Conservation (phyloP, 2,113 vertebrate genomes). For the Ochotona princeps region DNA sequence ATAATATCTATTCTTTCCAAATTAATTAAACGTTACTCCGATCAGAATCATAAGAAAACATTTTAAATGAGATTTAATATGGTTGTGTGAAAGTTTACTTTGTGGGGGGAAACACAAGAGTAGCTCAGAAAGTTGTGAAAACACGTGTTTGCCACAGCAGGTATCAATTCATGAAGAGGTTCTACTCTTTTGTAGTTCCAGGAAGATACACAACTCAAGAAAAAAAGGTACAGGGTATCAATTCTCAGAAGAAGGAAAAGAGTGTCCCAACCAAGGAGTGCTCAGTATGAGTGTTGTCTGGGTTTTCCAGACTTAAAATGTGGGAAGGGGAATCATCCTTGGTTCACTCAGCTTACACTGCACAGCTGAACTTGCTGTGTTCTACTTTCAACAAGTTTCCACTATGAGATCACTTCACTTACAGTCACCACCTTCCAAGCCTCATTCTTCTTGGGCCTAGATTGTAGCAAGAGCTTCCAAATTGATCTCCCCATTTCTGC, state of each 20-base stretch:
- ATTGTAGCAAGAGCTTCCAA: not conserved
- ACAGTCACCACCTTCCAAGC: not conserved
- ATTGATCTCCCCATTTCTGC: too few relatives aligned
- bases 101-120: not conserved
- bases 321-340: too few relatives aligned
- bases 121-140: not conserved
- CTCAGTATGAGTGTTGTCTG: not conserved
- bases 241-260: not conserved
- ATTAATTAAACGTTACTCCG: not conserved
- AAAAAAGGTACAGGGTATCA: not conserved
- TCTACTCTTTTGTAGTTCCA: not conserved
- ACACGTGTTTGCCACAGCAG: not conserved
- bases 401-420: not conserved
- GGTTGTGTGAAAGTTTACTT: not conserved
- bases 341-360: too few relatives aligned
- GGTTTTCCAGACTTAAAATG: not conserved
- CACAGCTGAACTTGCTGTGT: not conserved
- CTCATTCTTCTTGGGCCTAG: not conserved
- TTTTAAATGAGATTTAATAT: constrained; percentile 10
- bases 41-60: not conserved
- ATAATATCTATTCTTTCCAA: not conserved
- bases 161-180: not conserved
- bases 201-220: not conserved
- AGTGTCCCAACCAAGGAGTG: not conserved
- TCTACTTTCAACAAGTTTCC: not conserved